Conservation (phyloP, 1,140 invertebrate genomes). For the Drosophila pachea region DNA sequence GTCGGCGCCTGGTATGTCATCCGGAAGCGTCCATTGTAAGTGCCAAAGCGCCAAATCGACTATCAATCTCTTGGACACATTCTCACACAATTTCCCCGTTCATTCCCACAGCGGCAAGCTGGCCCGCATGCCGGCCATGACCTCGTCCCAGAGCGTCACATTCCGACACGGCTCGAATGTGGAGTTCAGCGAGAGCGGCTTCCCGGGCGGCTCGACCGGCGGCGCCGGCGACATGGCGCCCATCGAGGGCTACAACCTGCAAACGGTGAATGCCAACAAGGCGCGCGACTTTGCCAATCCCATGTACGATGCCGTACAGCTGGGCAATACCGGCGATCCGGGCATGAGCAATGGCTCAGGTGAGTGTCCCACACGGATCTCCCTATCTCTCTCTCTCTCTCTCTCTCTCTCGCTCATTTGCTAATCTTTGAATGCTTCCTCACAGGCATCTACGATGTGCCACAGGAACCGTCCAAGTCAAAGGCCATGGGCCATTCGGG, state of each 20-base stretch:
- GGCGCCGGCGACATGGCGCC: conserved; percentile 65
- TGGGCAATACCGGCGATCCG: conserved; percentile 79
- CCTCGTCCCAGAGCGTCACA: conserved; percentile 95
- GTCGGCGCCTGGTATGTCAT: conserved; percentile 89
- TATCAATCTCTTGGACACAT: neutral
- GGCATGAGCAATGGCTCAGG: conserved; percentile 82
- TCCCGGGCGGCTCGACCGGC: conserved; percentile 78
- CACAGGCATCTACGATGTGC: conserved; percentile 87
- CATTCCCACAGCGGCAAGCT: conserved; percentile 85
- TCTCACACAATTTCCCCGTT: conserved; percentile 46
- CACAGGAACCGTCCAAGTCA: conserved; percentile 85
- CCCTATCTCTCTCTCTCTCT: too few species aligned
- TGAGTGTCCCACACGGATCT: too few species aligned
- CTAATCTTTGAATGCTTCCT: neutral
- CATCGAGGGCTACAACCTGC: conserved; percentile 80
- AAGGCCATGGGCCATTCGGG: conserved; percentile 79
- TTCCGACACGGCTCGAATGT: conserved; percentile 96
- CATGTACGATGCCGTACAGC: conserved; percentile 92
- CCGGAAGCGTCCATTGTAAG: conserved; percentile 91
- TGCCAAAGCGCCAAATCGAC: conserved; percentile 51
- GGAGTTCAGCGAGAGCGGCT: conserved; percentile 87
- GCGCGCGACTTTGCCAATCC: conserved; percentile 96
- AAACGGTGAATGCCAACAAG: conserved; percentile 87
- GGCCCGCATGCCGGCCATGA: conserved; percentile 85
- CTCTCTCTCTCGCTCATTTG: neutral